Base-by-base conservation (phyloP, 2,797 vertebrate species). In the Fundulus diaphanus region DNA sequence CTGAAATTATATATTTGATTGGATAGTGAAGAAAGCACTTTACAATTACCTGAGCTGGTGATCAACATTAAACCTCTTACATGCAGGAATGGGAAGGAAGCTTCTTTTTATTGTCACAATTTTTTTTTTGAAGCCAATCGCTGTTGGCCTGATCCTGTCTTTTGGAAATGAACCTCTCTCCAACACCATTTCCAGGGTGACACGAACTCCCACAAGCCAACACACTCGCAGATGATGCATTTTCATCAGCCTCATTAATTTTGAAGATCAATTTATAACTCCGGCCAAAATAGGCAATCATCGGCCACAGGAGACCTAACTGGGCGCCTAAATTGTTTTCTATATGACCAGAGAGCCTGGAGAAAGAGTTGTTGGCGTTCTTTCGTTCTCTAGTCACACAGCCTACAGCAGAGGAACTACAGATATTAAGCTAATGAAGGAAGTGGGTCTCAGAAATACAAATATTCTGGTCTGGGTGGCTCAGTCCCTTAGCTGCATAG, bases 191-290 rank as follows among this genome's bases (percentile, higher is more conserved):
- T 88, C 87, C 82, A 72, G 79, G 85, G 72, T 73, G 75, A 82
- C 87, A 80, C 51, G 56, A 82, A 84, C 59, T 66, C 68, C 87
- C 77, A 85, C 78, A 84, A 80, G 76, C 81, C 66, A 33, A 65
- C 57, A 42, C 70, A 78, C 82, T 86, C 61, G 81, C 81, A 74
- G 87, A 82, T 82, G 81, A 76, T 93, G 92, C 20, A 92, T 94
- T 94, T 94, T 90, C 86, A 88, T 92, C 89, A 93, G 90, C 90
- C 92, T 92, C 91, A 93, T 95, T 95, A 88, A 94, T 94, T 93
- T 85, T 87, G 84, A 79, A 91, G 89, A 95, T 91, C 85, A 94
- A 93, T 93, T 93, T 90, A 92, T 91, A 90, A 93, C 87, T 27
- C 51, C 18, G 79, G 85, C 93, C 91, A 94, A 93, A 95, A 95